Evolutionary conservation across 2,797 vertebrate species (phyloP), one percentile per base, ranked within the genome.

Genomic region (Cacajao melanocephalus): DNA sequence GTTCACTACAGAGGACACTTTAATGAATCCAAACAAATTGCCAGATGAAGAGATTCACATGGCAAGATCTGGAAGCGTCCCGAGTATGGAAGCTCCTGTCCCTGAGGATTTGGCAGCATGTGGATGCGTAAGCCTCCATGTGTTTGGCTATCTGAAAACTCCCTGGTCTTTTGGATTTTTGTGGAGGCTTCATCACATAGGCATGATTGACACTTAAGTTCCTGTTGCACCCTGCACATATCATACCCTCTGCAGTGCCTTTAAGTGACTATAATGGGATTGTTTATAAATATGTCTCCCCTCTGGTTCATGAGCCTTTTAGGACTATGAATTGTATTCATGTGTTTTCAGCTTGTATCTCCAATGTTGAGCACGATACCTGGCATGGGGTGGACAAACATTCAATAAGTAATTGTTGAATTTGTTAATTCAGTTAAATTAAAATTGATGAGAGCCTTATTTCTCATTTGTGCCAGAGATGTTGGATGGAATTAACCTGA

Each of bases 401-500:
- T 89, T 95, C 91, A 83, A 28, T 88, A 87, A 70, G 33, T 94
- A 90, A 90, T 90, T 76, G 83, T 87, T 75, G 79, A 83, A 91
- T 96, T 87, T 86, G 78, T 87, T 94, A 96, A 95, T 85, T 61
- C 75, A 95, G 83, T 96, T 52, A 94, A 96, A 95, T 97, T 96
- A 92, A 97, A 96, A 90, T 87, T 93, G 55, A 88, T 75, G 36
- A 92, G 17, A 20, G 70, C 41, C 41, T 82, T 30, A 50, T 96
- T 93, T 96, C 87, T 97, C 93, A 80, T 87, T 72, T 95, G 41
- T 85, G 67, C 36, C 81, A 88, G 80, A 94, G 88, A 96, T 88
- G 92, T 22, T 83, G 39, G 52, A 70, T 61, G 36, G 20, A 75
- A 97, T 88, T 93, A 81, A 96, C 95, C 55, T 61, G 58, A 88